Conservation (phyloP, 2,797 vertebrate species). For the Eospalax fontanierii region DNA sequence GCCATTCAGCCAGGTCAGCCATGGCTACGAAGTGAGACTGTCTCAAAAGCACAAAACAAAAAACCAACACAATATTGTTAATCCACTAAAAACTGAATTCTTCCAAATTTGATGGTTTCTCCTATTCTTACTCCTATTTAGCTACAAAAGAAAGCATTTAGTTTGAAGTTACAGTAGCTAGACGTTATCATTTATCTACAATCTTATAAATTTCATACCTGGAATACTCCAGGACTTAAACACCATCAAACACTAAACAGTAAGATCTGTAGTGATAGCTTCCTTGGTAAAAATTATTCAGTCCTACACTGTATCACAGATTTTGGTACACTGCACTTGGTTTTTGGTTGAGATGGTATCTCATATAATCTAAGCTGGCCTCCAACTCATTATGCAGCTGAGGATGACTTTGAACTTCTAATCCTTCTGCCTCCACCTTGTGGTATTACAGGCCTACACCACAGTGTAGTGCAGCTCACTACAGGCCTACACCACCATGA, state of each 20-base stretch:
- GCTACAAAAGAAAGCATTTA: neutral
- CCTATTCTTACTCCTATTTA: constrained; percentile 20
- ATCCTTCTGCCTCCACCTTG: too few relatives aligned
- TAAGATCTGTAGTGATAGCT: neutral
- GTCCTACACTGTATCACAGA: neutral
- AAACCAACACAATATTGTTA: neutral
- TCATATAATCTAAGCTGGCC: neutral
- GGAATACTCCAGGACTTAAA: neutral
- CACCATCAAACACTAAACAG: neutral
- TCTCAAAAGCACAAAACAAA: too few relatives aligned
- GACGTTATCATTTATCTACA: constrained; percentile 8
- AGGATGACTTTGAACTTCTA: neutral
- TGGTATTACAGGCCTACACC: neutral
- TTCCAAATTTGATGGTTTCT: neutral
- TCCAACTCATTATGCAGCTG: neutral
- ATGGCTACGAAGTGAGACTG: too few relatives aligned
- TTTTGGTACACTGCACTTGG: neutral
- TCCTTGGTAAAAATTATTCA: neutral
- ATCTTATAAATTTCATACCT: neutral
- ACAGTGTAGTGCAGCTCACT: neutral
- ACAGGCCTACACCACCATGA: neutral
- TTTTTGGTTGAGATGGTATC: neutral
- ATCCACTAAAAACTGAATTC: constrained; percentile 7
- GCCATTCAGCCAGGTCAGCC: too few relatives aligned
- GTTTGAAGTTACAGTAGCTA: neutral